Conservation (phyloP, 2,797 vertebrate species). For the Spinus pinus region DNA sequence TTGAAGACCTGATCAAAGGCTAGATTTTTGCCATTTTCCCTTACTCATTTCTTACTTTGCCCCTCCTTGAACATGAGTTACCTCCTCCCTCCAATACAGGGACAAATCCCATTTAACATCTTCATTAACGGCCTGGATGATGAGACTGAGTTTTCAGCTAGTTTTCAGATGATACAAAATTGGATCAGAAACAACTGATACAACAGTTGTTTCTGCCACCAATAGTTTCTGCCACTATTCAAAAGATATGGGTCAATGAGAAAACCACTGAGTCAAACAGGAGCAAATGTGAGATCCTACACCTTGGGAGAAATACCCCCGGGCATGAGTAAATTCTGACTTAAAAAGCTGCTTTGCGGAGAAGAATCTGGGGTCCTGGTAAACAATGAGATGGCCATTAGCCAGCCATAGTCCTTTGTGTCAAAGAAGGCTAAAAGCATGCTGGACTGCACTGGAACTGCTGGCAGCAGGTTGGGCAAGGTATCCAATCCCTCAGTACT, state of each 20-base stretch:
- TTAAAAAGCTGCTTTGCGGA: not conserved
- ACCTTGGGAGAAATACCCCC: not conserved
- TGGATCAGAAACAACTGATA: not conserved
- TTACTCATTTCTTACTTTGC: not conserved
- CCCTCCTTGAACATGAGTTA: not conserved
- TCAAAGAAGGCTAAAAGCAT: not conserved
- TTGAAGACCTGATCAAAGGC: not conserved
- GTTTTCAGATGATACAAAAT: not conserved
- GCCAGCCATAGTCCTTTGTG: not conserved
- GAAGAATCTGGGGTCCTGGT: not conserved
- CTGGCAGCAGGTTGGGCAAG: not conserved
- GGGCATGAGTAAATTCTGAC: not conserved
- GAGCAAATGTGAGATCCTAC: not conserved
- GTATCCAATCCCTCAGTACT: not conserved
- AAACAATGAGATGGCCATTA: not conserved
- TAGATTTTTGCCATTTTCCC: not conserved
- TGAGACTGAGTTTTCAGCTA: not conserved
- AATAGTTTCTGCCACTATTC: not conserved
- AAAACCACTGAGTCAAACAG: not conserved
- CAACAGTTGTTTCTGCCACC: not conserved
- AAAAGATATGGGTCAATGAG: not conserved
- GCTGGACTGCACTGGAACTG: not conserved
- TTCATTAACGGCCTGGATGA: not conserved
- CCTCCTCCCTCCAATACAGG: not conserved
- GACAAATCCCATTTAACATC: not conserved